Evolutionary conservation across 2,888 invertebrate species (phyloP).

Genomic region (Parascotia fuliginaria): DNA sequence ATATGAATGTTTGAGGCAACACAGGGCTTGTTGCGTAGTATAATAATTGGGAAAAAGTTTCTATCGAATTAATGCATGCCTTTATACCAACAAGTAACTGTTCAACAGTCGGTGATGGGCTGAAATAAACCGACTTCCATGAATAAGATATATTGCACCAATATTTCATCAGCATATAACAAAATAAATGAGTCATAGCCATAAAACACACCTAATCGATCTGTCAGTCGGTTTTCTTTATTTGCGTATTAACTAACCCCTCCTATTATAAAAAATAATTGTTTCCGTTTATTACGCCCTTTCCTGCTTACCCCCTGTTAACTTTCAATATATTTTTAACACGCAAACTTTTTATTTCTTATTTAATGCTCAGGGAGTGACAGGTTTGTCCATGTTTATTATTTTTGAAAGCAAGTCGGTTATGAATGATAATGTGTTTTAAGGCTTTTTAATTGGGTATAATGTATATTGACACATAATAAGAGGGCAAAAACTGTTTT

Average conservation of each 20-base stretch:
- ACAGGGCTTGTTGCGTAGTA: too few species aligned
- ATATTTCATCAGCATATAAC: neutral
- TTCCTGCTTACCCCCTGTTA: slow-evolving; percentile 33
- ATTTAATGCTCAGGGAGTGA: slow-evolving; percentile 11
- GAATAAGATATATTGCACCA: too few species aligned
- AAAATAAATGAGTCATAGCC: slow-evolving; percentile 4
- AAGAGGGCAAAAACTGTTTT: too few species aligned
- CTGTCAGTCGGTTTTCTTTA: slow-evolving; percentile 13
- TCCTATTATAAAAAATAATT: slow-evolving; percentile 42
- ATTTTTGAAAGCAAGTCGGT: slow-evolving; percentile 2
- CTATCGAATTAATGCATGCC: too few species aligned
- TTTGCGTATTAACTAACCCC: slow-evolving; percentile 13
- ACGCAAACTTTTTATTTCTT: slow-evolving; percentile 40
- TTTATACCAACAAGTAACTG: too few species aligned
- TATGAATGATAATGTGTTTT: neutral
- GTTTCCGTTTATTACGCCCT: slow-evolving; percentile 44
- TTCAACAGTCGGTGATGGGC: too few species aligned
- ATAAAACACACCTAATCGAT: slow-evolving; percentile 7
- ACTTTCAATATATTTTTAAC: slow-evolving; percentile 37
- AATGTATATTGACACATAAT: too few species aligned
- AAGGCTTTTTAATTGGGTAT: neutral
- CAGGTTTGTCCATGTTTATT: slow-evolving; percentile 7
- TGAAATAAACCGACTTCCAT: too few species aligned
- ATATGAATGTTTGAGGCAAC: too few species aligned
- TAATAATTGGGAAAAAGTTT: too few species aligned